Evolutionary conservation across 2,888 invertebrate genomes (phyloP).

Genomic region (Papilio protenor): DNA sequence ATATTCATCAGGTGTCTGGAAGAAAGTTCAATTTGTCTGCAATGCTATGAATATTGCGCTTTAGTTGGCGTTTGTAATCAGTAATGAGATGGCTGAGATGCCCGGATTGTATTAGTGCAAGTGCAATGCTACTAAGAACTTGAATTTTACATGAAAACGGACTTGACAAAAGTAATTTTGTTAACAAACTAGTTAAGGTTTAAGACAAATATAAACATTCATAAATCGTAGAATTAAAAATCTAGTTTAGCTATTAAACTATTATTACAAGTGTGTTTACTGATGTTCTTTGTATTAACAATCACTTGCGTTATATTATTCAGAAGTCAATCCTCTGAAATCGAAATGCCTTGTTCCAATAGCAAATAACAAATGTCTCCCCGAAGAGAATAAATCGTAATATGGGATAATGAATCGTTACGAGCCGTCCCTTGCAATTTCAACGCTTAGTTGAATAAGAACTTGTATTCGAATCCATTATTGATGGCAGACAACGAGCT

Average conservation of each 20-base stretch:
- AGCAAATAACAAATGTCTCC: conserved; percentile 19
- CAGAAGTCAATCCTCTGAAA: neutral
- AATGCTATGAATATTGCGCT: conserved; percentile 33
- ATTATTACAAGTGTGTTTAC: neutral
- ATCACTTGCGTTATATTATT: neutral
- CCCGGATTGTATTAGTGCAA: neutral
- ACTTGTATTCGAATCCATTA: conserved; percentile 13
- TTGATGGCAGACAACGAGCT: neutral
- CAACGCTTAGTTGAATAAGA: conserved; percentile 32
- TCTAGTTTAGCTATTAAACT: neutral
- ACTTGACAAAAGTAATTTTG: neutral
- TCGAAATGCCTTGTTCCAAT: conserved; percentile 15
- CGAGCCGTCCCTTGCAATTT: conserved; percentile 26
- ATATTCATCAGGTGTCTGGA: conserved; percentile 38
- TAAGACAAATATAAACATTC: too few relatives aligned
- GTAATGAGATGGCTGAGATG: conserved; percentile 4
- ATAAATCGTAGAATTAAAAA: too few relatives aligned
- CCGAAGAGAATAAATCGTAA: conserved; percentile 35
- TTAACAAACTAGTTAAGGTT: neutral
- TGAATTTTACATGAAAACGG: neutral
- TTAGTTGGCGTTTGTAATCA: conserved; percentile 30
- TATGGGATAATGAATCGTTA: conserved; percentile 37
- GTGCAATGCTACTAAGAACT: neutral
- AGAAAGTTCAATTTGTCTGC: conserved; percentile 31
- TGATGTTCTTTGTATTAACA: neutral